A percentile compares a stretch with the other conserved stretches of the same genome.
Evolutionary conservation across 64 coral and sea anemone genomes (phyloP).

Genomic region (Montipora efflorescens): DNA sequence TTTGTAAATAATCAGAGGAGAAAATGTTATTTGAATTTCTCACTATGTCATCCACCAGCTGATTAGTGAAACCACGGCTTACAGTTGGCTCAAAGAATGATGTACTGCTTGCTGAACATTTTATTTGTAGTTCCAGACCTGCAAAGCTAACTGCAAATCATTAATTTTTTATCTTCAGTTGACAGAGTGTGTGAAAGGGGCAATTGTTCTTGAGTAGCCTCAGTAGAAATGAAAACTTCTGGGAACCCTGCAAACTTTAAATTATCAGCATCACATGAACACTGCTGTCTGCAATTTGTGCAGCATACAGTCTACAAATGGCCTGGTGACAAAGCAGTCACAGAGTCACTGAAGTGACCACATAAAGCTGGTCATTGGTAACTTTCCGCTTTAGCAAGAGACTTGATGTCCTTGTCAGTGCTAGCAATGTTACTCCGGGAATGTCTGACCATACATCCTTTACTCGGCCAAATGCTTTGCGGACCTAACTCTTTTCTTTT

Average conservation of each 20-base stretch:
- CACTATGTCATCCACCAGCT: slow-evolving; percentile 42
- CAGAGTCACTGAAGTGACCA: background rate
- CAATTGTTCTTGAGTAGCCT: background rate
- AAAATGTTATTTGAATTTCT: slow-evolving; percentile 17
- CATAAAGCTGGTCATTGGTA: background rate
- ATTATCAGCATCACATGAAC: background rate
- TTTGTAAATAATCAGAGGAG: slow-evolving; percentile 15
- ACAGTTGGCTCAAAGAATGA: background rate
- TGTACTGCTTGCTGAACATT: background rate
- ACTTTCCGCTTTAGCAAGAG: background rate
- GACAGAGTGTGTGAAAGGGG: background rate
- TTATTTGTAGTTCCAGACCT: background rate
- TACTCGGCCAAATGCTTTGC: no score
- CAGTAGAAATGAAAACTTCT: background rate
- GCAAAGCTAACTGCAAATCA: background rate
- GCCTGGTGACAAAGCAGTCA: background rate
- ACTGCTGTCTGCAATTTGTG: slow-evolving; percentile 8
- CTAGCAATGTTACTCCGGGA: background rate
- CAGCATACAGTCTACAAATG: background rate
- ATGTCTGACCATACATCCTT: no score
- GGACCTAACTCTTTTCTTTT: no score
- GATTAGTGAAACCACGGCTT: slow-evolving; percentile 33
- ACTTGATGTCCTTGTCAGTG: background rate
- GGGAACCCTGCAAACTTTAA: no score
- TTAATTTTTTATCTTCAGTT: background rate